Evolutionary conservation across 2,113 vertebrate genomes (phyloP).

Genomic region (Larimichthys crocea): DNA sequence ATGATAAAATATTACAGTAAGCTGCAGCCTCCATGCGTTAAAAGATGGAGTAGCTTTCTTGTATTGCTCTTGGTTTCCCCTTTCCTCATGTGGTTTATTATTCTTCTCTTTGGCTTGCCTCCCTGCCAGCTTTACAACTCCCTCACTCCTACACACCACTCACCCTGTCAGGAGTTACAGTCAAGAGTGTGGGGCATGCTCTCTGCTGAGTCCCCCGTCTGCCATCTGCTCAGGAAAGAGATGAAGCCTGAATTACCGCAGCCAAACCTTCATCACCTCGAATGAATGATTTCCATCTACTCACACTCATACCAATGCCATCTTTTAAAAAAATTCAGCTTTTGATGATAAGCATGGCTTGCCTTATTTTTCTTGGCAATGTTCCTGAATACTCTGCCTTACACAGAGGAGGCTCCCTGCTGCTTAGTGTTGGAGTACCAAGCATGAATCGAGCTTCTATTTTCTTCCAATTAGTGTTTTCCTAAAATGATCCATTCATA

Average conservation of each 20-base stretch:
- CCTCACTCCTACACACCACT: conserved; percentile 66
- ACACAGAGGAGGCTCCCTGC: conserved; percentile 37
- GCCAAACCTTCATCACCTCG: conserved; percentile 62
- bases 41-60: conserved; percentile 62
- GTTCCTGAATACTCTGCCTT: conserved; percentile 49
- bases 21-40: conserved; percentile 45
- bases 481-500: conserved; percentile 54
- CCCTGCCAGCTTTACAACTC: conserved; percentile 69
- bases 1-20: conserved; percentile 66
- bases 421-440: conserved; percentile 34
- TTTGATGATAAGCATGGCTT: conserved; percentile 70
- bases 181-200: conserved; percentile 66
- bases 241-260: conserved; percentile 54
- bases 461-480: conserved; percentile 63
- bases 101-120: conserved; percentile 66
- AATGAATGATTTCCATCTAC: conserved; percentile 75
- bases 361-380: conserved; percentile 72
- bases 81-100: conserved; percentile 78
- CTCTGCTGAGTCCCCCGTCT: conserved; percentile 65
- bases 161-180: conserved; percentile 73
- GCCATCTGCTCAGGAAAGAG: conserved; percentile 74
- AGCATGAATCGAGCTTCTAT: conserved; percentile 30
- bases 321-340: conserved; percentile 35
- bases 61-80: conserved; percentile 66
- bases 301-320: conserved; percentile 50